Evolutionary conservation across 2,888 invertebrate species (phyloP).

Genomic region (Eupithecia centaureata): DNA sequence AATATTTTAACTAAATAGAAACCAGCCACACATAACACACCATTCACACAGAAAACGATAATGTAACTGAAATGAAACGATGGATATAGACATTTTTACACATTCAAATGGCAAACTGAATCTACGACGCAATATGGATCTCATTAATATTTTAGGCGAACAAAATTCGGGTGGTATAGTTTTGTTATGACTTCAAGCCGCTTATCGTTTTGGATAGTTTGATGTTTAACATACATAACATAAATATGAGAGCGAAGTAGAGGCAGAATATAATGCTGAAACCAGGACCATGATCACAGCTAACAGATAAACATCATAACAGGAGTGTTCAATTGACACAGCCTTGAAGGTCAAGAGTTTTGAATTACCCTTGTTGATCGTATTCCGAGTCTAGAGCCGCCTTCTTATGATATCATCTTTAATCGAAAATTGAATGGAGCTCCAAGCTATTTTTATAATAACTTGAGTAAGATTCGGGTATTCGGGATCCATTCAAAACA

Average conservation of each 20-base stretch:
- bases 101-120: slow-evolving; percentile 35
- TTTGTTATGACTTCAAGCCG: neutral
- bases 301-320: slow-evolving; percentile 43
- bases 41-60: slow-evolving; percentile 52
- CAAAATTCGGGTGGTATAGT: neutral
- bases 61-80: slow-evolving; percentile 61
- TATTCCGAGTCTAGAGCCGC: slow-evolving; percentile 29
- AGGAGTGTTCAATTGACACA: slow-evolving; percentile 48
- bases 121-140: slow-evolving; percentile 5
- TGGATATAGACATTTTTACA: slow-evolving; percentile 48
- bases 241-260: neutral
- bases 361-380: slow-evolving; percentile 42
- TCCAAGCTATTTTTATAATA: neutral
- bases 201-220: neutral
- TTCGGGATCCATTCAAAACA: neutral
- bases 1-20: slow-evolving; percentile 52
- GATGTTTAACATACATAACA: neutral
- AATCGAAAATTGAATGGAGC: neutral
- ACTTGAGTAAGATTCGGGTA: neutral
- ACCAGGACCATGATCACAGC: slow-evolving; percentile 24
- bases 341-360: slow-evolving; percentile 46
- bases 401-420: slow-evolving; percentile 26
- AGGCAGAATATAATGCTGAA: neutral
- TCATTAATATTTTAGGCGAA: slow-evolving; percentile 6
- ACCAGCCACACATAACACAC: slow-evolving; percentile 44